Percentiles rank a stretch among this genome's conserved stretches.
Conservation (phyloP, 2,113 vertebrate species). For the Brachypodius melanocephalos region DNA sequence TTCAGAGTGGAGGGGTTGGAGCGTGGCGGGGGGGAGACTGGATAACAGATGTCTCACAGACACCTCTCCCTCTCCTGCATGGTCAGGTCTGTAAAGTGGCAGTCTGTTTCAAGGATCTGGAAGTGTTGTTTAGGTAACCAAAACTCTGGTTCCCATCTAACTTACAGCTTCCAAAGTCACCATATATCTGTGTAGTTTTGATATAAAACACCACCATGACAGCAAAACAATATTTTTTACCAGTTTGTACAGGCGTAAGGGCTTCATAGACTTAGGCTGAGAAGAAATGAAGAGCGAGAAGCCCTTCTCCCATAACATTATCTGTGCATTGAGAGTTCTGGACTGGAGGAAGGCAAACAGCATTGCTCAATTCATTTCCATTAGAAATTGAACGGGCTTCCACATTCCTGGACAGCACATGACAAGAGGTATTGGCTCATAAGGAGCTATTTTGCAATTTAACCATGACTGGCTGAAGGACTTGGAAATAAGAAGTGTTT, state of each 20-base stretch:
- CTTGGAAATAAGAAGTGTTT: slow-evolving; percentile 47
- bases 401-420: slow-evolving; percentile 26
- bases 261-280: not conserved
- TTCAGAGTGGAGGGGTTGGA: not conserved
- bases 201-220: not conserved
- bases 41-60: not conserved
- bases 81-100: not conserved
- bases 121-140: not conserved
- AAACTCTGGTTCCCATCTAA: not conserved
- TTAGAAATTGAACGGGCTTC: slow-evolving; percentile 17
- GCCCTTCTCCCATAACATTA: not conserved
- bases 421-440: slow-evolving; percentile 20
- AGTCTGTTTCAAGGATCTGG: not conserved
- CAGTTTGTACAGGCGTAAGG: not conserved
- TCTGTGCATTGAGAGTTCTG: not conserved
- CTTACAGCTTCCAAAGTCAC: not conserved
- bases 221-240: not conserved
- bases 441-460: slow-evolving; percentile 24
- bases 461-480: slow-evolving; percentile 6
- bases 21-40: rapidly evolving
- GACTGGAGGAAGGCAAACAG: not conserved
- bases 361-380: not conserved
- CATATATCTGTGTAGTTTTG: not conserved
- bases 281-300: not conserved
- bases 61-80: not conserved